Evolutionary conservation across 2,888 invertebrate genomes (phyloP).

Genomic region (Pomacea canaliculata): DNA sequence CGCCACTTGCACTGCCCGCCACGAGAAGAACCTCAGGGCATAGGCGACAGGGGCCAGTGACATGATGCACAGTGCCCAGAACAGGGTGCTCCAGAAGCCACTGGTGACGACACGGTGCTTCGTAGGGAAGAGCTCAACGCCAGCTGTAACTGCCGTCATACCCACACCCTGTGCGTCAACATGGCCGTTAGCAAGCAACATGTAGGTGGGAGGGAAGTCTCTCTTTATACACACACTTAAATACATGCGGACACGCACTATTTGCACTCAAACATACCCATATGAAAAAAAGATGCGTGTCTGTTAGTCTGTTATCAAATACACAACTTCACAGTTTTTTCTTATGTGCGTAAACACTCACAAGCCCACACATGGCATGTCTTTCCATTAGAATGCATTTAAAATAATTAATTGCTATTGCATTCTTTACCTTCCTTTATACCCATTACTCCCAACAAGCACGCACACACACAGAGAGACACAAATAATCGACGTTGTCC

Average conservation of each 20-base stretch:
- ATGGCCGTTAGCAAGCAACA: too few relatives aligned
- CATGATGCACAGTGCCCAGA: constrained; percentile 49
- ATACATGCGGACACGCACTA: too few relatives aligned
- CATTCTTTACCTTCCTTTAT: too few relatives aligned
- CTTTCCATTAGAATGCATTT: too few relatives aligned
- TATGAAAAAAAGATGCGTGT: background rate
- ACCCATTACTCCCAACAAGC: too few relatives aligned
- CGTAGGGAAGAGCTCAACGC: constrained; percentile 48
- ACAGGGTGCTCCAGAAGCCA: constrained; percentile 42
- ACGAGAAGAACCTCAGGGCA: constrained; percentile 39
- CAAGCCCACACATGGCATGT: too few relatives aligned
- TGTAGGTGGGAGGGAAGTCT: too few relatives aligned
- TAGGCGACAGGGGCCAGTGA: constrained; percentile 45
- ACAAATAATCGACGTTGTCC: too few relatives aligned
- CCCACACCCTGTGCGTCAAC: background rate
- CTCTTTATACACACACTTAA: too few relatives aligned
- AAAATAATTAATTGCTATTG: too few relatives aligned
- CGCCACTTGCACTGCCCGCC: constrained; percentile 43
- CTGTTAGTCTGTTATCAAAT: too few relatives aligned
- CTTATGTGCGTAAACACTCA: background rate
- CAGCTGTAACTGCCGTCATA: background rate
- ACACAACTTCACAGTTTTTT: too few relatives aligned
- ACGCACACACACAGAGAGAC: background rate
- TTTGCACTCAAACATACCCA: background rate
- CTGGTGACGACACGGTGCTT: constrained; percentile 41